These are phyloP conservation scores for Brassicogethes aeneus DNA, from an alignment of 2,888 invertebrate genomes.

Conservation along the genomic window DNA sequence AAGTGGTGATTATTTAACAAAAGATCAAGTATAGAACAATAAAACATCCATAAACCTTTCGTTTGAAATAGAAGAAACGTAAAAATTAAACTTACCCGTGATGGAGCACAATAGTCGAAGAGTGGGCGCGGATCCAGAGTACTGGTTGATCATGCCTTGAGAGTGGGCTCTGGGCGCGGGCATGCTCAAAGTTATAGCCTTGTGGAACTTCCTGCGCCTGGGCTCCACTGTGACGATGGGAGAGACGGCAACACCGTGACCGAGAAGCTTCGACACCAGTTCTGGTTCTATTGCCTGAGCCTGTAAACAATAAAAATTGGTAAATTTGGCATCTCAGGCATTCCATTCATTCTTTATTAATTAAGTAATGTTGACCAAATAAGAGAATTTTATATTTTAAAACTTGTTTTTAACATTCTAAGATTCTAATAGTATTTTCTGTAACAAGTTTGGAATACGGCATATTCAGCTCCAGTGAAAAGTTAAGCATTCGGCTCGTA, in stretches of 20 bases:
- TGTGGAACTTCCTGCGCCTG: slow-evolving; percentile 94
- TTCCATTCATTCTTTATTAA: too few relatives aligned
- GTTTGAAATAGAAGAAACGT: slow-evolving; percentile 40
- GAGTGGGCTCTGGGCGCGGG: slow-evolving; percentile 65
- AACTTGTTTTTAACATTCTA: too few relatives aligned
- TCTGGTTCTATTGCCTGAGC: slow-evolving; percentile 90
- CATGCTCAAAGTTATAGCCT: slow-evolving; percentile 93
- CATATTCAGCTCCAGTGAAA: too few relatives aligned
- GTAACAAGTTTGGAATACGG: too few relatives aligned
- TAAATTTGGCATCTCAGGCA: slow-evolving; percentile 6
- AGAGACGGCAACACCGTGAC: slow-evolving; percentile 93
- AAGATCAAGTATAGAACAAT: background rate
- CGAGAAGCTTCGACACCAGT: slow-evolving; percentile 76
- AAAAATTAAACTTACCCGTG: slow-evolving; percentile 54
- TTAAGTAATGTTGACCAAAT: too few relatives aligned
- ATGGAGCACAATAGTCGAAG: slow-evolving; percentile 90
- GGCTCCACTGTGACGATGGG: slow-evolving; percentile 99
- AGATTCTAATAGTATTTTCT: too few relatives aligned
- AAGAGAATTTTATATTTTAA: too few relatives aligned
- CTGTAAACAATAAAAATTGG: slow-evolving; percentile 46
- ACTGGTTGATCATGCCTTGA: slow-evolving; percentile 74
- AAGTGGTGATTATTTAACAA: background rate
- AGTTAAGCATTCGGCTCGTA: too few relatives aligned
- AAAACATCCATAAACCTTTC: slow-evolving; percentile 11
- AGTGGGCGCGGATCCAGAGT: slow-evolving; percentile 70